These are phyloP conservation scores for Hypomecis atomaria DNA, from an alignment of 2,888 invertebrate species.

Conservation along the genomic window DNA sequence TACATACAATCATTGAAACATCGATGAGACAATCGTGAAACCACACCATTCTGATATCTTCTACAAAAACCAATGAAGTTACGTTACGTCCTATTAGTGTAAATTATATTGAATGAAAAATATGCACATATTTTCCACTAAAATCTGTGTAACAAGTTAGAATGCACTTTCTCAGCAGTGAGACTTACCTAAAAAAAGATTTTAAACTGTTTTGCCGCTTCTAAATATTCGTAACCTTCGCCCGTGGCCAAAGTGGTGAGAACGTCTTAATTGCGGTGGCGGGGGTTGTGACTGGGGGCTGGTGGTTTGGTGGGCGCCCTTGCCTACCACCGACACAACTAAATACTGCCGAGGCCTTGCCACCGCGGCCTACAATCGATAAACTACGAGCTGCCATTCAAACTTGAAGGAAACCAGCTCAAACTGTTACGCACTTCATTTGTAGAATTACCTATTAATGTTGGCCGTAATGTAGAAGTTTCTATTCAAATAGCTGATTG, in stretches of 20 bases:
- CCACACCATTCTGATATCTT: too few species aligned
- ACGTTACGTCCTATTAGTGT: too few species aligned
- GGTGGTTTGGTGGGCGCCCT: constrained; percentile 45
- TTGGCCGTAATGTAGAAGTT: too few species aligned
- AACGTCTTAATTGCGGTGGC: constrained; percentile 64
- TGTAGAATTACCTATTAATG: neutral
- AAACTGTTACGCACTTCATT: constrained; percentile 8
- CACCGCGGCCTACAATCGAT: constrained; percentile 46
- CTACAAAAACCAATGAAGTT: too few species aligned
- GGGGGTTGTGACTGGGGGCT: constrained; percentile 44
- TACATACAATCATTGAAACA: too few species aligned
- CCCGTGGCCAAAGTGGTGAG: constrained; percentile 25
- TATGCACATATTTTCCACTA: too few species aligned
- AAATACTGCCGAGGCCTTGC: constrained; percentile 43
- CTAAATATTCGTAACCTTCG: constrained; percentile 18
- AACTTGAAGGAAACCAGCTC: constrained; percentile 12
- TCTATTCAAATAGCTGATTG: too few species aligned
- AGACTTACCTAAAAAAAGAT: neutral
- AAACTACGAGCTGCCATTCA: constrained; percentile 30
- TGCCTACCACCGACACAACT: constrained; percentile 47
- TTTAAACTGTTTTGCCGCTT: constrained; percentile 3
- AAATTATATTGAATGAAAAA: too few species aligned
- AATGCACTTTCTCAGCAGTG: too few species aligned
- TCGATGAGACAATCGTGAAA: too few species aligned
- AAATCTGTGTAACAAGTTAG: too few species aligned